A percentile compares a stretch with the other conserved stretches of the same genome.
These are phyloP conservation scores for Spea bombifrons DNA, from an alignment of 2,113 vertebrate species.

Conservation along the genomic window DNA sequence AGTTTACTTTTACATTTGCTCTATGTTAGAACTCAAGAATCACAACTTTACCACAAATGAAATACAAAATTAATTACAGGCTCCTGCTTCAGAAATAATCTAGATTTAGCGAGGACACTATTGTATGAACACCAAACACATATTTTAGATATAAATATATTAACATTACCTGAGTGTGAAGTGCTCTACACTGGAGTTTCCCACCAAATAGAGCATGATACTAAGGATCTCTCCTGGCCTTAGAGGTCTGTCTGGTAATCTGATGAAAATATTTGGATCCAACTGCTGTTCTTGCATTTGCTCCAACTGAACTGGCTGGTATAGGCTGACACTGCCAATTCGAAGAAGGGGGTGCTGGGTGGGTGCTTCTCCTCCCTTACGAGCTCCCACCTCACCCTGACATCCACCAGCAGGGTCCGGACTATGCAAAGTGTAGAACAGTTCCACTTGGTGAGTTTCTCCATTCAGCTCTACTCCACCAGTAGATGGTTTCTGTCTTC, in stretches of 20 bases:
- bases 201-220: constrained; percentile 83
- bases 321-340: constrained; percentile 91
- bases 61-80: too few species aligned
- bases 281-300: constrained; percentile 84
- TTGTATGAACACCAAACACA: neutral
- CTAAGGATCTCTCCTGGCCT: constrained; percentile 87
- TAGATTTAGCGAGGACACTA: too few species aligned
- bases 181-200: constrained; percentile 89
- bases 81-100: too few species aligned
- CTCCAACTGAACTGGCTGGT: constrained; percentile 74
- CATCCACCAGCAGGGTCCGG: constrained; percentile 76
- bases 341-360: constrained; percentile 91
- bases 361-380: constrained; percentile 66
- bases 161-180: constrained; percentile 86
- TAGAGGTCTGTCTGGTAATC: constrained; percentile 84
- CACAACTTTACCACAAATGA: too few species aligned
- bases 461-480: constrained; percentile 69
- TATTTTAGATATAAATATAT: neutral
- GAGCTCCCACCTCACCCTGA: constrained; percentile 59
- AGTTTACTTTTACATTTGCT: too few species aligned
- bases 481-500: constrained; percentile 71
- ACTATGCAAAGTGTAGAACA: constrained; percentile 89
- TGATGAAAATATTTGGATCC: constrained; percentile 87
- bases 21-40: too few species aligned
- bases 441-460: constrained; percentile 84